Conservation (phyloP, 2,888 invertebrate genomes). For the Lepidocyrtinus sp. region DNA sequence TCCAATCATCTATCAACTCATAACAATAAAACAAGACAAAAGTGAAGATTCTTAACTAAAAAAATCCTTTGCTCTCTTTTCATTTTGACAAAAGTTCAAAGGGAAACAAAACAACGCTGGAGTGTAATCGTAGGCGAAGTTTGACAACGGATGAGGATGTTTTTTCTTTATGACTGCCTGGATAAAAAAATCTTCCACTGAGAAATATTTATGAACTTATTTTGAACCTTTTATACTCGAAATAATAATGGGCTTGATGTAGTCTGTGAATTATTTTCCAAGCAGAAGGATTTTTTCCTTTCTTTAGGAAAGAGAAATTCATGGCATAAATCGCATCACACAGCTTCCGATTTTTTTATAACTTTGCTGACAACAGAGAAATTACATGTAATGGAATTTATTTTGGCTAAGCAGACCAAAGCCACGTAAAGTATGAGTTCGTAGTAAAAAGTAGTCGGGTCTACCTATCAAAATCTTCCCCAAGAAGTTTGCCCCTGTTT, state of each 20-base stretch:
- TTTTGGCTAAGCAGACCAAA: too few relatives aligned
- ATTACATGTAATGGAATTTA: too few relatives aligned
- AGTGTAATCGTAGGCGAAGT: slow-evolving; percentile 21
- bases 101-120: neutral
- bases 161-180: neutral
- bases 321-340: too few relatives aligned
- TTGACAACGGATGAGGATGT: slow-evolving; percentile 22
- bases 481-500: neutral
- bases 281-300: too few relatives aligned
- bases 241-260: too few relatives aligned
- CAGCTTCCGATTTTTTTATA: too few relatives aligned
- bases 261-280: too few relatives aligned
- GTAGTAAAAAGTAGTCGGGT: neutral
- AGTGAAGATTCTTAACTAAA: neutral
- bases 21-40: slow-evolving; percentile 14
- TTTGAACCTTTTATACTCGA: too few relatives aligned
- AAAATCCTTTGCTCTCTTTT: slow-evolving; percentile 20
- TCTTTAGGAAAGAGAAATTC: too few relatives aligned
- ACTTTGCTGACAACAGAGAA: too few relatives aligned
- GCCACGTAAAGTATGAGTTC: neutral
- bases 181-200: slow-evolving; percentile 6
- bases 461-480: neutral
- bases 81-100: neutral
- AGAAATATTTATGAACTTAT: neutral
- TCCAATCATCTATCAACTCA: slow-evolving; percentile 11